A percentile compares a stretch with the other conserved stretches of the same genome.
phyloP scores from a whole-genome alignment of 1,140 invertebrate genomes.

The Sipha flava region DNA sequence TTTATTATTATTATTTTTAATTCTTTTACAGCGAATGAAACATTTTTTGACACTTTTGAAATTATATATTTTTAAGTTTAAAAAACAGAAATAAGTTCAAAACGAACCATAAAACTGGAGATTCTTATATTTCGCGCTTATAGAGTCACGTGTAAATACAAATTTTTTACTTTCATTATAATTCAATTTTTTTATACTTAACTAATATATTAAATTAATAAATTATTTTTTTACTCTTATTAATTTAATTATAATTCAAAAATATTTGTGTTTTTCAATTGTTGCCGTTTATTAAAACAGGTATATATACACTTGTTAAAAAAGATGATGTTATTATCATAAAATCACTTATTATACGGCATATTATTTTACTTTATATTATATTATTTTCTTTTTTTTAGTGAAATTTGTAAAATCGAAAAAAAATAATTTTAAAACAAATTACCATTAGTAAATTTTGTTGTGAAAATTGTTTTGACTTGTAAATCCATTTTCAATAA shows the following conservation, averaged over 20 bases:
- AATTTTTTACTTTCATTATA: slow-evolving; percentile 7
- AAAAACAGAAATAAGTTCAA: slow-evolving; percentile 3
- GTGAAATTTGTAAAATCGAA: background rate
- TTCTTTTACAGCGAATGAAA: slow-evolving; percentile 1
- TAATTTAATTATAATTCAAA: background rate
- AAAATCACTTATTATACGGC: background rate
- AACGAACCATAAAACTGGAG: slow-evolving; percentile 32
- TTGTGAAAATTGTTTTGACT: background rate
- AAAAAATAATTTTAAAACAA: background rate
- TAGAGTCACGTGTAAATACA: slow-evolving; percentile 4
- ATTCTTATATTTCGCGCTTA: background rate
- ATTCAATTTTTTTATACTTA: background rate
- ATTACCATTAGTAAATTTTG: background rate
- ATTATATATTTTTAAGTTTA: background rate
- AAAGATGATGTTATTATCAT: background rate
- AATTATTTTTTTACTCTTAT: background rate
- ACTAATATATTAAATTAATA: background rate
- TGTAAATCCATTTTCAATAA: background rate
- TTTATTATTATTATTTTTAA: background rate
- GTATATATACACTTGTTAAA: background rate
- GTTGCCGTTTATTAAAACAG: background rate
- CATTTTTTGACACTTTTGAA: slow-evolving; percentile 14
- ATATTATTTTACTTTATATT: background rate
- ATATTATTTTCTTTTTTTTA: background rate
- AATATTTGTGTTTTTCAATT: background rate